A percentile compares a stretch with the other conserved stretches of the same genome.
Evolutionary conservation across 2,888 invertebrate species (phyloP).

Genomic region (Meloe dianella): DNA sequence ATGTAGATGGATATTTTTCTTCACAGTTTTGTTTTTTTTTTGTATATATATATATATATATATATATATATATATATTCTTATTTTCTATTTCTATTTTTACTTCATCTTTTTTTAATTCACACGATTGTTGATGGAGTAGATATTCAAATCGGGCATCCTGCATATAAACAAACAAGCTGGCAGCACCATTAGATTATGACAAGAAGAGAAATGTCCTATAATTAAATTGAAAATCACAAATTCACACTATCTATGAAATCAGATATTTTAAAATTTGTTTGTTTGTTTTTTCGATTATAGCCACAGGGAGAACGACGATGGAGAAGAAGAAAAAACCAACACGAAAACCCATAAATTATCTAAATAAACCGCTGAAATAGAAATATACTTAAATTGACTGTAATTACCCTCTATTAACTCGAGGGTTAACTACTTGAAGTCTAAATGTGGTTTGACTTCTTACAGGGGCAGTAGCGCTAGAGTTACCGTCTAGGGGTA

Average conservation of each 20-base stretch:
- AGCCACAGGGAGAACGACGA: not conserved
- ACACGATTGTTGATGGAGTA: not conserved
- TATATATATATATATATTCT: too few relatives aligned
- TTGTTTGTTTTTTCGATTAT: not conserved
- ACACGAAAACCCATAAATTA: not conserved
- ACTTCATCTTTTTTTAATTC: not conserved
- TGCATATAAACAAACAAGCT: not conserved
- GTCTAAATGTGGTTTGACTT: slow-evolving; percentile 45
- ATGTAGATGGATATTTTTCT: slow-evolving; percentile 9
- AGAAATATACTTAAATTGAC: slow-evolving; percentile 8
- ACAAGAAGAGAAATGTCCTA: slow-evolving; percentile 1
- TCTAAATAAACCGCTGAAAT: slow-evolving; percentile 1
- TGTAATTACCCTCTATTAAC: slow-evolving; percentile 10
- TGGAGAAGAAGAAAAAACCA: not conserved
- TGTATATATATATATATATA: too few relatives aligned
- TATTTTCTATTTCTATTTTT: not conserved
- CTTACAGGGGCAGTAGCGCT: slow-evolving; percentile 30
- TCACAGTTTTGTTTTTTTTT: not conserved
- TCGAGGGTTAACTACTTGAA: slow-evolving; percentile 7
- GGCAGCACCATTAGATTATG: slow-evolving; percentile 9
- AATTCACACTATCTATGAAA: slow-evolving; percentile 11
- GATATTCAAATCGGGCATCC: not conserved
- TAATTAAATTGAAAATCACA: slow-evolving; percentile 11
- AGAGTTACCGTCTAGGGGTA: not conserved
- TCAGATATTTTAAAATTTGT: not conserved